Evolutionary conservation across 1,140 invertebrate species (phyloP), one percentile per base, ranked within the genome.

Genomic region (Hylyphantes graminicola): DNA sequence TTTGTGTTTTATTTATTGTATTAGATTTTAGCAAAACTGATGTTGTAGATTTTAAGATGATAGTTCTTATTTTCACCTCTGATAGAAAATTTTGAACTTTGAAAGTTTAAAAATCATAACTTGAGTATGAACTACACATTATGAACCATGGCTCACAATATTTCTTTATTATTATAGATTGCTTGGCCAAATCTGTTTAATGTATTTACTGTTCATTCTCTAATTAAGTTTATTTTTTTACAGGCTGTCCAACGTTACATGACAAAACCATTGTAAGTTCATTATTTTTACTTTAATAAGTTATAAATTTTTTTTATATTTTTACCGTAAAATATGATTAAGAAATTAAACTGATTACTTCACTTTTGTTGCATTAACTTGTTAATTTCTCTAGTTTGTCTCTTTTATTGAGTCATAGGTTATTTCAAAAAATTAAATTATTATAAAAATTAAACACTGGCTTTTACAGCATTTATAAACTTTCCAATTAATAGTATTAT

Each of bases 251-350:
- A 83, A 57, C 57, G 57, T 0, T 75, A 83, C 13, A 55, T 83
- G 59, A 57, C 70, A 48, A 83, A 83, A 48, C 80, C 80, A 55
- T 10, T 75, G 80, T 83, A 65, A 83, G 80, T 83, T 55, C 50
- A 19, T 19, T 53, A 35, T 76, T 61, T 76, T 35, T 35, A 76
- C n/a, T n/a, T n/a, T n/a, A n/a, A n/a, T 76, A 65, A 19, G 19
- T 65, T 35, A 65, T 7, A n/a, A 7, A 65, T 65, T 65, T 17
- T 5, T 65, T 65, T 65, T 65, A 65, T 65, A 17, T 65, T 12
- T 50, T 68, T 35, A 12, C 8, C 48, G 11, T 50, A 70, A 35
- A 15, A 15, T 70, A 35, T 1, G 5, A 35, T 35, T 35, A 35
- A 35, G 5, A 35, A 35, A 35, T 35, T 35, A 2, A 35, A 35